Conservation (phyloP, 2,888 invertebrate genomes). For the Sphecodes monilicornis region DNA sequence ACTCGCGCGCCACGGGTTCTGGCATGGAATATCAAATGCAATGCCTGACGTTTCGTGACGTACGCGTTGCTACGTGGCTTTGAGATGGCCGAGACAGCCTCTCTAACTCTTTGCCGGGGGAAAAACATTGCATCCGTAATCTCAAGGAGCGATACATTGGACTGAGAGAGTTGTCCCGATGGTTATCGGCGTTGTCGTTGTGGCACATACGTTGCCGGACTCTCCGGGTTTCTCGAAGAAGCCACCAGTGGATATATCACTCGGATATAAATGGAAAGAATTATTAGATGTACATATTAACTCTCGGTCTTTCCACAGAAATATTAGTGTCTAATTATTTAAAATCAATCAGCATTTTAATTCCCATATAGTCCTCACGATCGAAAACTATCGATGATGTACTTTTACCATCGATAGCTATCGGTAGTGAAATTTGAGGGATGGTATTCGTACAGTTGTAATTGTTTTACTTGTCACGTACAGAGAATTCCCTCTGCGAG, state of each 20-base stretch:
- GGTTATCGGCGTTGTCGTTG: slow-evolving; percentile 52
- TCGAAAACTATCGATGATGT: no score
- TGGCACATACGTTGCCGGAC: slow-evolving; percentile 10
- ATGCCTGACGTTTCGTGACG: slow-evolving; percentile 15
- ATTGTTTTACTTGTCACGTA: no score
- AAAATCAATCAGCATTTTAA: no score
- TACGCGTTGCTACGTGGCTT: background rate
- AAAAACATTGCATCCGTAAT: slow-evolving; percentile 26
- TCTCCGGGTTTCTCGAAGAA: slow-evolving; percentile 22
- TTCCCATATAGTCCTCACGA: no score
- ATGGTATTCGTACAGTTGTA: no score
- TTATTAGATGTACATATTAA: no score
- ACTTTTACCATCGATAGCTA: no score
- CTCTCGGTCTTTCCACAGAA: no score
- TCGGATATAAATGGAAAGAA: slow-evolving; percentile 55
- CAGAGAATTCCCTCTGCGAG: no score
- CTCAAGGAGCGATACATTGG: slow-evolving; percentile 15
- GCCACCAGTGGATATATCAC: slow-evolving; percentile 46
- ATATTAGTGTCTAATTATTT: no score
- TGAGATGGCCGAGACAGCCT: background rate
- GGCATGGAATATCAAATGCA: slow-evolving; percentile 36
- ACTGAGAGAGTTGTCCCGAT: slow-evolving; percentile 49
- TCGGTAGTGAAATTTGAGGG: no score
- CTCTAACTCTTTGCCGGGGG: background rate
- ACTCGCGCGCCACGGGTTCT: background rate